Evolutionary conservation across 2,888 invertebrate species (phyloP), one percentile per base, ranked within the genome.

Genomic region (Liodrosophila aerea): DNA sequence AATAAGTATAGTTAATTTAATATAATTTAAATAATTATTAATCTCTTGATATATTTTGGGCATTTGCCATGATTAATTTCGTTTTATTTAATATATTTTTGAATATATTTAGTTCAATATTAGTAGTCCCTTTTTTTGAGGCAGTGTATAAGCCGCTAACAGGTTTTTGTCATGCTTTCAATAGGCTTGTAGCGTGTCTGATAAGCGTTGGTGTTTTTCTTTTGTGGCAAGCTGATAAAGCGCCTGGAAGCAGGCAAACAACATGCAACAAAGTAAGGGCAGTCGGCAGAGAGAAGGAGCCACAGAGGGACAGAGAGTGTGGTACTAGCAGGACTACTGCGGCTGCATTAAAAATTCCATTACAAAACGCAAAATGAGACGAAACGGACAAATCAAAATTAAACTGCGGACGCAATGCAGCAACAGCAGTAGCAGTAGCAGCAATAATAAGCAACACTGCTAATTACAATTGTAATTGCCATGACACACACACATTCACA

Each of bases 381-480:
- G 64, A 76, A 71, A 76, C 69, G 65, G 64, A 72, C 78, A 82
- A 78, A 78, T 78, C 78, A 78, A 78, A 78, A 78, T 82, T 78
- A 78, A 82, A 76, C 68, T 71, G 69, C 66, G 70, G 73, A 57
- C 64, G 65, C 61, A 71, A 50, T 76, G 72, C 73, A 69, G 63
- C 59, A 59, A 18, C 65, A 58, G 13, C 27, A 43, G 31, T 57
- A 41, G 46, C 31, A 50, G 40, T 36, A 57, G 1, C 45, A 18
- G 18, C 16, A 34, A 36, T 49, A 72, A 64, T 72, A 59, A 49
- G 56, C 63, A 73, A 70, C 73, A 66, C 75, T 73, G 77, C 67
- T 81, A 83, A 81, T 80, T 81, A 71, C 77, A 81, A 81, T 77
- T 81, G 77, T 75, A 83, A 81, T 80, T 80, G 64, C 69, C 60